phyloP scores from a whole-genome alignment of 92 coral and sea anemone species.

The Pocillopora meandrina region DNA sequence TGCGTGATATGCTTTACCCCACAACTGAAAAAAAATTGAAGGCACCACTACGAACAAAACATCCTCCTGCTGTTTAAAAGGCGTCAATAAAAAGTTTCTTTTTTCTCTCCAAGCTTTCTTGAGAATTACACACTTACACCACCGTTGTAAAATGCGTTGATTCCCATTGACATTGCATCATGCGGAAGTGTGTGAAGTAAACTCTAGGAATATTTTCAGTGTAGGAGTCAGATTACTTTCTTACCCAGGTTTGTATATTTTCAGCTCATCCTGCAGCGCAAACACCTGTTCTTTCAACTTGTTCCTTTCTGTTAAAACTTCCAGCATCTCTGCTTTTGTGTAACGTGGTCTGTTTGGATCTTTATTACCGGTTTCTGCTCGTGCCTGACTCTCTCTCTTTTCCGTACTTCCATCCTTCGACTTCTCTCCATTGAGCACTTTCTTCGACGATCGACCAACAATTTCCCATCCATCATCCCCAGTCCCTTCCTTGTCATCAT shows the following conservation, averaged over 20 bases:
- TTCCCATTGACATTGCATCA: no score
- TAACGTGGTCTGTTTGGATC: conserved; percentile 98
- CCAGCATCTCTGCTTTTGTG: conserved; percentile 90
- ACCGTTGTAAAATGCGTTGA: no score
- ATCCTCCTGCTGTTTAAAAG: no score
- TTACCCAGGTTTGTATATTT: conserved; percentile 85
- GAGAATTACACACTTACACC: no score
- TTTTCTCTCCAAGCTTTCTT: no score
- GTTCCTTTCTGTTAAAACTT: conserved; percentile 82
- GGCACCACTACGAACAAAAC: no score
- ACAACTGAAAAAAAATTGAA: no score
- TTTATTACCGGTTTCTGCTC: conserved; percentile 35
- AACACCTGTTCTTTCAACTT: conserved; percentile 85
- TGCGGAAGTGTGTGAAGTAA: no score
- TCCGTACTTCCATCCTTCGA: conserved; percentile 5
- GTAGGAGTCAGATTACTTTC: not conserved
- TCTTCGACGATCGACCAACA: conserved; percentile 1
- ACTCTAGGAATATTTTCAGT: no score
- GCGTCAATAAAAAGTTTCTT: no score
- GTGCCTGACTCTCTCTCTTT: not conserved
- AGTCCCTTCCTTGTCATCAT: conserved; percentile 29
- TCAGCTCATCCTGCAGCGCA: conserved; percentile 78
- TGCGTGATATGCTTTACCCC: no score
- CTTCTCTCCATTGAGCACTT: not conserved
- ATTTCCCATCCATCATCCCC: conserved; percentile 39